Evolutionary conservation across 2,888 invertebrate species (phyloP).

Genomic region (Parochlus steinenii): DNA sequence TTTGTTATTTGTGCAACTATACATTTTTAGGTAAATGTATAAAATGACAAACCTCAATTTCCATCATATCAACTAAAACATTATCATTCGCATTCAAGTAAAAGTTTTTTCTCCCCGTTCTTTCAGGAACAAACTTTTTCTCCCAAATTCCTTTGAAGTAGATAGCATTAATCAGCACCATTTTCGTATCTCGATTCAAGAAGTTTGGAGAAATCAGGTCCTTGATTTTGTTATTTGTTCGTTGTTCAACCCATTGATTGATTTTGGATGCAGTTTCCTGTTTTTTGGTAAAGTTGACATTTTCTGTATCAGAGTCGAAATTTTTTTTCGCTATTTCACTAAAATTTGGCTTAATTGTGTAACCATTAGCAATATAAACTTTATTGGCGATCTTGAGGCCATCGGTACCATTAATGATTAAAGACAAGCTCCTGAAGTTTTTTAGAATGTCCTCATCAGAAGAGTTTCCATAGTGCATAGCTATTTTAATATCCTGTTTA

Average conservation of each 20-base stretch:
- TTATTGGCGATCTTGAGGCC: conserved; percentile 41
- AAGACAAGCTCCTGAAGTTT: conserved; percentile 20
- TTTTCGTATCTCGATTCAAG: conserved; percentile 37
- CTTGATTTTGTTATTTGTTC: conserved; percentile 69
- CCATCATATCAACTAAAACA: conserved; percentile 59
- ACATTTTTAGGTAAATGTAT: too few species aligned
- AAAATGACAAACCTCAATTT: conserved; percentile 25
- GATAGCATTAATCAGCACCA: conserved; percentile 68
- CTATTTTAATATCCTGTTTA: conserved; percentile 38
- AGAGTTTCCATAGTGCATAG: conserved; percentile 34
- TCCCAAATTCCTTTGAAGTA: conserved; percentile 75
- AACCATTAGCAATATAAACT: conserved; percentile 42
- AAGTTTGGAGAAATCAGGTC: conserved; percentile 47
- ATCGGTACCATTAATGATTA: conserved; percentile 16
- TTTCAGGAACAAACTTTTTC: conserved; percentile 39
- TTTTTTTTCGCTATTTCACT: conserved; percentile 38
- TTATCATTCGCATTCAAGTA: conserved; percentile 35
- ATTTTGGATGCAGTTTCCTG: conserved; percentile 38
- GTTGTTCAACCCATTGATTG: conserved; percentile 62
- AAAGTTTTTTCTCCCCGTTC: conserved; percentile 47
- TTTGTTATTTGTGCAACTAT: too few species aligned
- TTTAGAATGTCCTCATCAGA: conserved; percentile 18
- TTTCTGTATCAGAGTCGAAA: conserved; percentile 46
- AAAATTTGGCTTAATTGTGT: conserved; percentile 36
- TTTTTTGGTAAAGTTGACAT: conserved; percentile 40